A percentile compares a stretch with the other conserved stretches of the same genome.
Conservation (phyloP, 2,797 vertebrate genomes). For the Fistularia tabacaria region DNA sequence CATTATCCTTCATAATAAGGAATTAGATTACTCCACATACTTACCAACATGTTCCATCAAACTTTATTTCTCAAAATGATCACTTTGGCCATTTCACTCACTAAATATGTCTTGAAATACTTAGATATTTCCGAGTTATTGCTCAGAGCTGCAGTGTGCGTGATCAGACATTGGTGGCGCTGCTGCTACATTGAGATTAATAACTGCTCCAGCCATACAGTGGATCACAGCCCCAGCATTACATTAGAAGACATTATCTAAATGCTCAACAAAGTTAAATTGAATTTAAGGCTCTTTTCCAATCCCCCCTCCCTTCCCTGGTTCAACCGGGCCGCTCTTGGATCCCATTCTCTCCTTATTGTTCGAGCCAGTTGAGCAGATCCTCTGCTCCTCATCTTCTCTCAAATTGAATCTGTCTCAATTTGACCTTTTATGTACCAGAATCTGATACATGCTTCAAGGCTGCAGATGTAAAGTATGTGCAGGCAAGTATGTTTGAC, state of each 20-base stretch:
- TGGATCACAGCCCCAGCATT: constrained; percentile 54
- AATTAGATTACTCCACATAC: background rate
- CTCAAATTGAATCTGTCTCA: constrained; percentile 74
- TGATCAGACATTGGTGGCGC: constrained; percentile 60
- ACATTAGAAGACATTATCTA: constrained; percentile 74
- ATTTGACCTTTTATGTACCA: constrained; percentile 74
- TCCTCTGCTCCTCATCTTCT: constrained; percentile 67
- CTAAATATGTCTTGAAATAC: no score
- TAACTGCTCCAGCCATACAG: constrained; percentile 22
- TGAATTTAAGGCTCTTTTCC: constrained; percentile 64
- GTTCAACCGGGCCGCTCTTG: constrained; percentile 59
- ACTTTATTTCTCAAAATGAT: background rate
- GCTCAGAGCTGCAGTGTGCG: constrained; percentile 28
- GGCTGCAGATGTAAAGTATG: constrained; percentile 67
- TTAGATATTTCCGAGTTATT: no score
- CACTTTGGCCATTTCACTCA: background rate
- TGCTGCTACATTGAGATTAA: constrained; percentile 66
- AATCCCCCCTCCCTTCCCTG: constrained; percentile 12
- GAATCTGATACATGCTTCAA: constrained; percentile 50
- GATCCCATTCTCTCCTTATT: constrained; percentile 73
- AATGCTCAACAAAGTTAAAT: constrained; percentile 76
- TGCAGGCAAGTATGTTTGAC: constrained; percentile 35
- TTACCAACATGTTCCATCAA: background rate
- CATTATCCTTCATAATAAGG: background rate
- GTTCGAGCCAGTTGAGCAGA: constrained; percentile 55